Conservation (phyloP, 2,888 invertebrate genomes). For the Horisme vitalbata region DNA sequence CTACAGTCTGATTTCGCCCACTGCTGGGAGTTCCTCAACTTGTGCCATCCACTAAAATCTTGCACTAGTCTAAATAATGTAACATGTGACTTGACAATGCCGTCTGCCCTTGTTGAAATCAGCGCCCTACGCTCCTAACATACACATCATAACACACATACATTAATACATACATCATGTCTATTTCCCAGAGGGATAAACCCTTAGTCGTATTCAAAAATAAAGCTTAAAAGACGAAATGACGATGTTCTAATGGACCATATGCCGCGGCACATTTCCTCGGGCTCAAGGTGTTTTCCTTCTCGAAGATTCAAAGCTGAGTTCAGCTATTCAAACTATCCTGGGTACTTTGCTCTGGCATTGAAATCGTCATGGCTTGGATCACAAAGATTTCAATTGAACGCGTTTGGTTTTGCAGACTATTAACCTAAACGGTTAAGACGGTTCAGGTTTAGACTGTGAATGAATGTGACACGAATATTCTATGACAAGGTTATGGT, state of each 20-base stretch:
- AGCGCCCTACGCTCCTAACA: no score
- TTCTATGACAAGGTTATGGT: no score
- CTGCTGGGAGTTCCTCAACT: no score
- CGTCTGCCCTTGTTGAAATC: no score
- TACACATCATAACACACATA: no score
- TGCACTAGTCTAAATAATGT: no score
- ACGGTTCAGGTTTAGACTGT: neutral
- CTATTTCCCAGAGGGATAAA: no score
- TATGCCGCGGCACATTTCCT: neutral
- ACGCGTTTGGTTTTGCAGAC: neutral
- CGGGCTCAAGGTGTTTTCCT: slow-evolving; percentile 12
- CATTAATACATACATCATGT: no score
- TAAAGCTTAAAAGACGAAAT: neutral
- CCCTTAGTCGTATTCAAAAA: neutral
- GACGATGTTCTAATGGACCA: neutral
- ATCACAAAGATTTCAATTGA: slow-evolving; percentile 11
- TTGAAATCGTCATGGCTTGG: slow-evolving; percentile 13
- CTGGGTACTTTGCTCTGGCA: slow-evolving; percentile 12
- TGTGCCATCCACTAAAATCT: no score
- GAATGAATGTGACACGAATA: no score
- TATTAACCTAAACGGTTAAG: neutral
- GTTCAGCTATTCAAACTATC: slow-evolving; percentile 19
- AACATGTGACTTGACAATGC: no score
- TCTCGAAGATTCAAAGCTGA: slow-evolving; percentile 2
- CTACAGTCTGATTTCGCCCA: no score